phyloP scores from a whole-genome alignment of 1,140 invertebrate genomes.

The Panagrolaimus sp. region DNA sequence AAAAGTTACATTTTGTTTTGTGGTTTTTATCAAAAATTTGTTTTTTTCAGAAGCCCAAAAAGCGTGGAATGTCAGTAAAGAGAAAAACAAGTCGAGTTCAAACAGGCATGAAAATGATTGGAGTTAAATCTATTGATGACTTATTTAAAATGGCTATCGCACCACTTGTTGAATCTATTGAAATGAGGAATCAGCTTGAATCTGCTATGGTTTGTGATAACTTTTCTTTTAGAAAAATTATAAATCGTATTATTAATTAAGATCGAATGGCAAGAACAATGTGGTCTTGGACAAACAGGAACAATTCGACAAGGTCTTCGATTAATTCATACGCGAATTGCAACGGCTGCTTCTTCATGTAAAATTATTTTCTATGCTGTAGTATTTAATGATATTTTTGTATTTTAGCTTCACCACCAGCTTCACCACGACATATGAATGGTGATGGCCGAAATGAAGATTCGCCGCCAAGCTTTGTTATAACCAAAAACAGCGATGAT shows the following conservation, averaged over 20 bases:
- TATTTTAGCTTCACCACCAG: slow-evolving; percentile 44
- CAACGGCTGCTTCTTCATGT: slow-evolving; percentile 44
- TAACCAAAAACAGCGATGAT: slow-evolving; percentile 30
- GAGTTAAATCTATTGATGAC: slow-evolving; percentile 62
- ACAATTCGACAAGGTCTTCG: slow-evolving; percentile 54
- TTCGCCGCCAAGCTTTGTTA: slow-evolving; percentile 26
- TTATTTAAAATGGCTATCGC: slow-evolving; percentile 60
- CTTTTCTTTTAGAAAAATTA: neutral
- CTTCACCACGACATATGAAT: slow-evolving; percentile 20
- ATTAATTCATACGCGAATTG: slow-evolving; percentile 43
- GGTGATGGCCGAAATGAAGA: slow-evolving; percentile 19
- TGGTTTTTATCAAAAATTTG: slow-evolving; percentile 14
- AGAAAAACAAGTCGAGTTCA: slow-evolving; percentile 48
- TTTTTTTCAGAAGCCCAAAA: slow-evolving; percentile 54
- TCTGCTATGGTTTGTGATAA: slow-evolving; percentile 40
- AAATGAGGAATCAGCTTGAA: slow-evolving; percentile 47
- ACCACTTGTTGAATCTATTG: slow-evolving; percentile 55
- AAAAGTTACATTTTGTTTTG: slow-evolving; percentile 9
- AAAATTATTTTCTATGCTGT: slow-evolving; percentile 7
- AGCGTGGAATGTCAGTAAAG: slow-evolving; percentile 58
- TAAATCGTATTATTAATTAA: slow-evolving; percentile 7
- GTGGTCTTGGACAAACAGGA: slow-evolving; percentile 50
- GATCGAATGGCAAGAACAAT: slow-evolving; percentile 55
- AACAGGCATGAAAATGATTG: slow-evolving; percentile 59
- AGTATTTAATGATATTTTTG: slow-evolving; percentile 10